Base-by-base conservation (phyloP, 1,140 invertebrate species). In the Papilio polytes region DNA sequence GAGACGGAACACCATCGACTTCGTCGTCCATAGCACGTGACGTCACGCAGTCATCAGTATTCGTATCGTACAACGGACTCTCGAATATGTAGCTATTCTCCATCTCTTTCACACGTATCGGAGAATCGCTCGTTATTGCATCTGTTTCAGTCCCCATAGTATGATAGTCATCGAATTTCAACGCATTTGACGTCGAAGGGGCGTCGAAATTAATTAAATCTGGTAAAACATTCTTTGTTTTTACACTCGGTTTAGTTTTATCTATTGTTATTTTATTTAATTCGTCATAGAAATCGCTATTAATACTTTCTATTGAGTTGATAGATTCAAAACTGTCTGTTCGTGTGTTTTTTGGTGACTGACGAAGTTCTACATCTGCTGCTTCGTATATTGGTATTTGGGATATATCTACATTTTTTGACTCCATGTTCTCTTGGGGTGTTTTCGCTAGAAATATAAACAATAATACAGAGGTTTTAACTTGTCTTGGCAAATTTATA, bases 321-420 rank as follows among this genome's bases (percentile, higher is more conserved):
- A 94, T 81, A 1, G 92, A 93, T 59, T 91, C 91, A 53, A 89
- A 92, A 46, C 93, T 94, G 81, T 90, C 84, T 0, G 88, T 41
- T 44, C 13, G 70, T 15, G 88, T 88, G 18, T 88, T 88, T 80
- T 87, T 87, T 3, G 88, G 90, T 0, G 91, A 90, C 41, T 86
- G 80, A 4, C 88, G 59, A 72, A 92, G 87, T 81, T 95, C 94
- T 0, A 94, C 89, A 48, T 92, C 88, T 0, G 89, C 88, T 0
- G 92, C 88, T 82, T 92, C 91, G 83, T 92, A 94, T 78, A 94
- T 94, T 0, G 92, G 92, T 87, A 95, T 95, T 74, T 92, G 88
- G 13, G 92, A 92, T 80, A 94, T 86, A 63, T 88, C 86, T 51
- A 91, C 82, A 36, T 56, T 22, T 59, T 66, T 46, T 20, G 80